phyloP scores from a whole-genome alignment of 2,113 vertebrate species.

The Triplophysa siluroides region DNA sequence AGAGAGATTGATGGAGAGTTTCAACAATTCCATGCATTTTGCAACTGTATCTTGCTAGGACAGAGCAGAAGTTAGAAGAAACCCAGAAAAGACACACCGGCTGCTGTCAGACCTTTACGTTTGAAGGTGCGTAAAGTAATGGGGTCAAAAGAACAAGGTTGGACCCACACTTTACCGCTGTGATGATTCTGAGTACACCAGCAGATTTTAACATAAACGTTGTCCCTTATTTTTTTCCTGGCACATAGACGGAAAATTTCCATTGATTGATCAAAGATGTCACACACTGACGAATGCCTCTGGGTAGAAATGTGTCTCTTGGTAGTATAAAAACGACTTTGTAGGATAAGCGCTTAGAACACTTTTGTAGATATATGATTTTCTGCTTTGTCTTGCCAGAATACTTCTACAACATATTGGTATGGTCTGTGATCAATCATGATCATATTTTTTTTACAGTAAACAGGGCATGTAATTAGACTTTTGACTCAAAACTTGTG shows the following conservation, averaged over 20 bases:
- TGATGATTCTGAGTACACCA: slow-evolving; percentile 41
- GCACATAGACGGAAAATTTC: slow-evolving; percentile 54
- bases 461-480: too few species aligned
- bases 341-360: slow-evolving; percentile 3
- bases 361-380: background rate
- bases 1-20: background rate
- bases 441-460: too few species aligned
- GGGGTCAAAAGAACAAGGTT: slow-evolving; percentile 23
- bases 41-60: background rate
- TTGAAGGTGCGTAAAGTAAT: slow-evolving; percentile 16
- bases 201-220: slow-evolving; percentile 40
- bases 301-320: slow-evolving; percentile 51
- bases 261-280: slow-evolving; percentile 62
- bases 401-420: background rate
- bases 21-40: background rate
- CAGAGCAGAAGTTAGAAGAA: background rate
- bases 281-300: slow-evolving; percentile 54
- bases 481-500: too few species aligned
- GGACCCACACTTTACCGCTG: background rate
- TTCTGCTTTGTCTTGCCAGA: background rate
- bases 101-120: background rate
- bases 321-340: slow-evolving; percentile 20
- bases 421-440: background rate
- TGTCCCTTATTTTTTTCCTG: slow-evolving; percentile 31
- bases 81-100: background rate